A percentile compares a stretch with the other conserved stretches of the same genome.
phyloP scores from a whole-genome alignment of 1,140 invertebrate genomes.

The Cyrtorhinus lividipennis region DNA sequence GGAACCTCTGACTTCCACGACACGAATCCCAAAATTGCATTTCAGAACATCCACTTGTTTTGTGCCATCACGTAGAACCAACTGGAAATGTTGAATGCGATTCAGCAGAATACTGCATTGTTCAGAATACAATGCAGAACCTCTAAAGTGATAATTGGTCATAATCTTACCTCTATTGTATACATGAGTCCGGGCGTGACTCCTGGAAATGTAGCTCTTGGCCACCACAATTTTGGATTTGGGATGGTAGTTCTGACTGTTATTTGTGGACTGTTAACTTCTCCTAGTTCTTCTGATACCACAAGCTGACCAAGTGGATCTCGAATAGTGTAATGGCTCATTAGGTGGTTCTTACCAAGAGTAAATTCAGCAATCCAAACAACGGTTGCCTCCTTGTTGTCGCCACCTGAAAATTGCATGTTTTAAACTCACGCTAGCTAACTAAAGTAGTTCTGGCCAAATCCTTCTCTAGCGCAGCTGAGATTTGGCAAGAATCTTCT shows the following conservation, averaged over 20 bases:
- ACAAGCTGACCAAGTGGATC: background rate
- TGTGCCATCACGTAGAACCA: background rate
- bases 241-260: background rate
- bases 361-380: too few species aligned
- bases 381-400: too few species aligned
- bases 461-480: too few species aligned
- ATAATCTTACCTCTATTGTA: constrained; percentile 32
- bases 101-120: background rate
- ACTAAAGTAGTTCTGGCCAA: too few species aligned
- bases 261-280: background rate
- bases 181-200: constrained; percentile 36
- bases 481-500: too few species aligned
- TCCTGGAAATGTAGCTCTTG: constrained; percentile 28
- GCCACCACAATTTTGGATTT: constrained; percentile 20
- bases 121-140: too few species aligned
- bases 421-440: too few species aligned
- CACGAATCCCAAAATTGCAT: constrained; percentile 42
- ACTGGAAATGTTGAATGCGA: background rate
- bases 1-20: constrained; percentile 31
- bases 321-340: background rate
- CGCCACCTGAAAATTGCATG: too few species aligned
- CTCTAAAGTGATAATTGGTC: background rate
- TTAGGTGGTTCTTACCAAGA: too few species aligned
- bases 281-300: too few species aligned
- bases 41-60: constrained; percentile 32